Evolutionary conservation across 2,797 vertebrate genomes (phyloP), one percentile per base, ranked within the genome.

Genomic region (Salarias fasciatus): DNA sequence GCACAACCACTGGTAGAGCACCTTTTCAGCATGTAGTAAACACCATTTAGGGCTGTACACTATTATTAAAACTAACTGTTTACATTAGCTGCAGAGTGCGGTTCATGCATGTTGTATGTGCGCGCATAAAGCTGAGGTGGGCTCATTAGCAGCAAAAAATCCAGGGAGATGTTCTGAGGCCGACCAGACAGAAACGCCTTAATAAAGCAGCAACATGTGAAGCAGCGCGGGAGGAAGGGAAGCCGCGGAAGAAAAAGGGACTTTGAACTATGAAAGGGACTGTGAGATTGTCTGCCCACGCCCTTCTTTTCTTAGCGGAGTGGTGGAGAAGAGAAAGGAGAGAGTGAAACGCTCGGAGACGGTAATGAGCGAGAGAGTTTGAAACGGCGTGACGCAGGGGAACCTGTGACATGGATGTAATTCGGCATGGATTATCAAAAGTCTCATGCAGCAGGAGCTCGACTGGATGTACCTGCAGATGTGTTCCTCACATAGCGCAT

Each of bases 261-360:
- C 86, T 90, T 89, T 90, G 86, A 90, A 88, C 84, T 78, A 86
- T 89, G 79, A 91, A 89, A 90, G 88, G 83, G 83, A 88, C 85
- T 81, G 51, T 31, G 77, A 83, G 83, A 88, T 77, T 75, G 79
- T 89, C 84, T 78, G 50, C 87, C 87, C 84, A 90, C 88, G 57
- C 81, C 79, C 82, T 58, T 63, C 66, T 63, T 79, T 73, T 64
- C 62, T 35, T 15, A 41, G 67, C 63, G 54, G 72, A 59, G 59
- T 29, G 54, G 18, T 11, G 63, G 84, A 70, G 52, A 60, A 31
- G 40, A 31, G 38, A 53, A 46, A 53, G 5, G 46, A 28, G 37
- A 29, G 54, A 43, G 53, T 18, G 43, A 58, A 18, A 24, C 24
- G 18, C 18, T 18, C 18, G 24, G 24, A 56, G 37, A 63, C 38